Percentiles rank a stretch among this genome's conserved stretches.
phyloP scores from a whole-genome alignment of 1,140 invertebrate genomes.

The Scaptomyza graminum region DNA sequence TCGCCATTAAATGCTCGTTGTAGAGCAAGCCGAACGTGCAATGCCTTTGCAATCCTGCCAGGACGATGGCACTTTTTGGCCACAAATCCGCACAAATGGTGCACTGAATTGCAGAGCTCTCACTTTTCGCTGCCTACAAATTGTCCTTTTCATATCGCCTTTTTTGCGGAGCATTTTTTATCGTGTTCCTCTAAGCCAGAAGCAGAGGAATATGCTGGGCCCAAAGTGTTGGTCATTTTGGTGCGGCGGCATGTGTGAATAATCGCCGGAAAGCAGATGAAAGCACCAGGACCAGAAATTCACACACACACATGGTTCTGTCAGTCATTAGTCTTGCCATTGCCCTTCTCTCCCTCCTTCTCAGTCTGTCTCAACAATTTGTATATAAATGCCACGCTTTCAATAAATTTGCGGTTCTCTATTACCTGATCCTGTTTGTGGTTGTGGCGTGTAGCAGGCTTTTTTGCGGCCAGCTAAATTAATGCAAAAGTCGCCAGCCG shows the following conservation, averaged over 20 bases:
- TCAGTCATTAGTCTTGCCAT: not conserved
- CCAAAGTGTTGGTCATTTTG: slow-evolving; percentile 75
- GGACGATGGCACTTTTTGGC: slow-evolving; percentile 16
- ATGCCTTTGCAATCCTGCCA: slow-evolving; percentile 21
- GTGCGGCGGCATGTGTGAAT: slow-evolving; percentile 81
- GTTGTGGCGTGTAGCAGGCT: slow-evolving; percentile 13
- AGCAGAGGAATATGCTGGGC: slow-evolving; percentile 29
- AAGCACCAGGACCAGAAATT: slow-evolving; percentile 6
- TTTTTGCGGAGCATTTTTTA: slow-evolving; percentile 33
- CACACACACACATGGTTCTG: not conserved
- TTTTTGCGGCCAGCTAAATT: slow-evolving; percentile 63
- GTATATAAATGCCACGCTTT: slow-evolving; percentile 61
- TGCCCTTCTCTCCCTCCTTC: not conserved
- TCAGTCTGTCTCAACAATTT: slow-evolving; percentile 14
- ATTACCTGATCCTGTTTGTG: slow-evolving; percentile 63
- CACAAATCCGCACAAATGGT: slow-evolving; percentile 46
- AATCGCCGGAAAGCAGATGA: slow-evolving; percentile 66
- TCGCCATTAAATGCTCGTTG: slow-evolving; percentile 75
- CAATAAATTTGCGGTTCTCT: slow-evolving; percentile 80
- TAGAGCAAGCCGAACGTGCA: slow-evolving; percentile 37
- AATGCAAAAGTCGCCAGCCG: slow-evolving; percentile 72
- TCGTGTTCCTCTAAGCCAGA: slow-evolving; percentile 44
- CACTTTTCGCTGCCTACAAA: slow-evolving; percentile 60
- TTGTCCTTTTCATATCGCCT: slow-evolving; percentile 49
- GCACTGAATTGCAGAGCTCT: slow-evolving; percentile 36